Evolutionary conservation across 2,113 vertebrate species (phyloP).

Genomic region (Cervus canadensis): DNA sequence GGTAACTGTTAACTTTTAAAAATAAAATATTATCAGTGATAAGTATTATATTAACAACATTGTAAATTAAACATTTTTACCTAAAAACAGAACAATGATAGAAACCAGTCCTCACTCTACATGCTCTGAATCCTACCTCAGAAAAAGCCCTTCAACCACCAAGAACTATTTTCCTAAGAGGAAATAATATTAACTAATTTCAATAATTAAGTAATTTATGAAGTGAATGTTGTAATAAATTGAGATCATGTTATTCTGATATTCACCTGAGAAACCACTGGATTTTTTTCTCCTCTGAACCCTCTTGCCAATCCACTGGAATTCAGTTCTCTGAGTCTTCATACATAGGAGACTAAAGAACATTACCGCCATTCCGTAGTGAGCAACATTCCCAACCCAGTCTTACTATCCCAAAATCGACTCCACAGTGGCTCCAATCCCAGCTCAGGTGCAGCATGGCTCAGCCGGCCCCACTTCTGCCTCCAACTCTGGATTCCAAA

Average conservation of each 20-base stretch:
- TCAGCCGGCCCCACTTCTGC: background rate
- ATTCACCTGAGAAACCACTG: background rate
- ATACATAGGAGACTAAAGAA: no score
- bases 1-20: slow-evolving; percentile 20
- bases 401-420: background rate
- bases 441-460: no score
- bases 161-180: background rate
- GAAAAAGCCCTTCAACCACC: background rate
- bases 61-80: slow-evolving; percentile 11
- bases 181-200: background rate
- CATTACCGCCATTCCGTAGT: background rate
- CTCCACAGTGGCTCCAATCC: background rate
- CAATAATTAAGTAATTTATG: background rate
- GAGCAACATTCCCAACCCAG: background rate
- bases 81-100: background rate
- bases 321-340: background rate
- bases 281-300: background rate
- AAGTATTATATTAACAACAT: background rate
- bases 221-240: background rate
- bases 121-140: background rate
- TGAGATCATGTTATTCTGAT: background rate
- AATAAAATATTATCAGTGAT: slow-evolving; percentile 23
- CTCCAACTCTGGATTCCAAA: background rate
- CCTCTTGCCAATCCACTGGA: background rate
- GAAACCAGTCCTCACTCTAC: background rate